Evolutionary conservation across 2,888 invertebrate species (phyloP).

Genomic region (Zhuqinia jingwanae): DNA sequence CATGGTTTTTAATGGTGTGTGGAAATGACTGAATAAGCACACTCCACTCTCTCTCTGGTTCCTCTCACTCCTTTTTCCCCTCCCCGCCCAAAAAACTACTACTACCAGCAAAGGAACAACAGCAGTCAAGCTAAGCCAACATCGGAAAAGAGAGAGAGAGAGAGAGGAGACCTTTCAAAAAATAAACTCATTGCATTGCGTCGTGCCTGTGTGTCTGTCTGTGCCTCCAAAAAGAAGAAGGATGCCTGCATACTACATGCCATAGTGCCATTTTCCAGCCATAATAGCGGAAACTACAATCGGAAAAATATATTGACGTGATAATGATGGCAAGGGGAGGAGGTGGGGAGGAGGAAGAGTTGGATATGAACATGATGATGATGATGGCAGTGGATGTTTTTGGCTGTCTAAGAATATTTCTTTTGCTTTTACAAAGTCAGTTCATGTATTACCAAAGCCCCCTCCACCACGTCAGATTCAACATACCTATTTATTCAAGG

Average conservation of each 20-base stretch:
- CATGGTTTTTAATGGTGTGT: slow-evolving; percentile 72
- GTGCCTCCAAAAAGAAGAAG: slow-evolving; percentile 6
- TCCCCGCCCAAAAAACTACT: background rate
- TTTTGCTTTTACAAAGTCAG: background rate
- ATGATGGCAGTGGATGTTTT: background rate
- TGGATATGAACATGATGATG: background rate
- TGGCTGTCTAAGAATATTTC: background rate
- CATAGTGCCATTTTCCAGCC: slow-evolving; percentile 21
- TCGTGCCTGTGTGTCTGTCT: too few relatives aligned
- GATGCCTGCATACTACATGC: background rate
- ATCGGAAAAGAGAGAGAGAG: too few relatives aligned
- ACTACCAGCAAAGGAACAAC: background rate
- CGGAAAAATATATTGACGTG: slow-evolving; percentile 34
- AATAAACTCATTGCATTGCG: background rate
- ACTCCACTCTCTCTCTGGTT: slow-evolving; percentile 22
- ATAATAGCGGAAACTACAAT: slow-evolving; percentile 39
- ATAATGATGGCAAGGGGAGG: background rate
- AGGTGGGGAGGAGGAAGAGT: background rate
- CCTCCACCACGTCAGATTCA: background rate
- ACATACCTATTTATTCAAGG: slow-evolving; percentile 7
- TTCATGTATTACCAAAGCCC: background rate
- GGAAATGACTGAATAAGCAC: slow-evolving; percentile 73
- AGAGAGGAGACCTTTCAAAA: too few relatives aligned
- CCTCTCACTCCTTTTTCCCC: background rate
- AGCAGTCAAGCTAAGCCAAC: background rate